Conservation (phyloP, 2,113 vertebrate genomes). For the Diadophis punctatus region DNA sequence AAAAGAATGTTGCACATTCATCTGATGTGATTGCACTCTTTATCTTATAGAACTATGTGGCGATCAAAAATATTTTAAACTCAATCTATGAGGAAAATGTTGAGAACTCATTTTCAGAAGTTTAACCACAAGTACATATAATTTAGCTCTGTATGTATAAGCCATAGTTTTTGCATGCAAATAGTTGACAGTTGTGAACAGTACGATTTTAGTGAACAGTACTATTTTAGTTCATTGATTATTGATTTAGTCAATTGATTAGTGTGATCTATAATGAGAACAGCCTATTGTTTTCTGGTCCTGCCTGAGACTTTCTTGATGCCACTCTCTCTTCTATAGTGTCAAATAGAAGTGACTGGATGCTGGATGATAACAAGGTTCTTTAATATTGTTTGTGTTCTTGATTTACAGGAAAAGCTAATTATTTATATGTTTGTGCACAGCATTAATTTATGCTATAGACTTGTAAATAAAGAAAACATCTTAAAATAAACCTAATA, state of each 20-base stretch:
- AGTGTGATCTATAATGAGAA: not conserved
- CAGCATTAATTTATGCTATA: not conserved
- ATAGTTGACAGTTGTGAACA: not conserved
- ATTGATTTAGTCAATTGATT: not conserved
- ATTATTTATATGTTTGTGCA: not conserved
- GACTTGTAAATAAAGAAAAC: not conserved
- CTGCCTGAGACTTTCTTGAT: not conserved
- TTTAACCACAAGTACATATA: not conserved
- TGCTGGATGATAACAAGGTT: not conserved
- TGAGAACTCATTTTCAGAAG: not conserved
- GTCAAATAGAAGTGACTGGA: not conserved
- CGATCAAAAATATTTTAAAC: not conserved
- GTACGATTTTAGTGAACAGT: not conserved
- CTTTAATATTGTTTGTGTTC: not conserved
- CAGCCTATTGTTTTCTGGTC: not conserved
- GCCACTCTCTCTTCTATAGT: not conserved
- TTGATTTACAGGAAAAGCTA: not conserved
- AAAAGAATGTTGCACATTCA: not conserved
- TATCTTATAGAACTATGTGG: not conserved
- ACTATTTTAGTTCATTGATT: not conserved
- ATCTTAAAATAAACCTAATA: slow-evolving; percentile 43
- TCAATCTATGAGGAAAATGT: not conserved
- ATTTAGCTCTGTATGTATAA: not conserved
- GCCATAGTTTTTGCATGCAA: not conserved
- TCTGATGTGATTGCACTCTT: not conserved